phyloP scores from a whole-genome alignment of 2,888 invertebrate genomes.

The Nephrotoma flavescens region DNA sequence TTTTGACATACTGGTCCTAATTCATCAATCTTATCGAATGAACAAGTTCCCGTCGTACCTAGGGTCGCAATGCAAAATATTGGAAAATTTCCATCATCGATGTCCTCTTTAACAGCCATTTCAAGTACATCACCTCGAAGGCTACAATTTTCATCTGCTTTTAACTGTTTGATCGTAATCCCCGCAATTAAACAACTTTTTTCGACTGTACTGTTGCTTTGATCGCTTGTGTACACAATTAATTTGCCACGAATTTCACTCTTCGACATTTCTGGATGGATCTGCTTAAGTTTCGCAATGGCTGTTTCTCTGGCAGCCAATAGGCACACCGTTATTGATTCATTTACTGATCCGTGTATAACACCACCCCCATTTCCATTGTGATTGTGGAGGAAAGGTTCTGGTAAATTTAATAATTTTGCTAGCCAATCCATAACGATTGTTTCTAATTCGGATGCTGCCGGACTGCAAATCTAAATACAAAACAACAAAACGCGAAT shows the following conservation, averaged over 20 bases:
- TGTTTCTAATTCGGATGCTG: slow-evolving; percentile 74
- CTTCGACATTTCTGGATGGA: slow-evolving; percentile 45
- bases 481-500: slow-evolving; percentile 8
- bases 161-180: slow-evolving; percentile 57
- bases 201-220: slow-evolving; percentile 83
- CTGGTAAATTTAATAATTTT: slow-evolving; percentile 59
- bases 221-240: slow-evolving; percentile 70
- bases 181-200: slow-evolving; percentile 70
- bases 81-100: slow-evolving; percentile 7
- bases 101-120: slow-evolving; percentile 5
- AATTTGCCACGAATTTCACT: slow-evolving; percentile 51
- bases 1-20: slow-evolving; percentile 1
- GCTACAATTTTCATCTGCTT: slow-evolving; percentile 36
- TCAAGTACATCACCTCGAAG: slow-evolving; percentile 4
- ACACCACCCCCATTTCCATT: slow-evolving; percentile 61
- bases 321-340: slow-evolving; percentile 6
- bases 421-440: slow-evolving; percentile 79
- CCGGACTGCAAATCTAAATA: slow-evolving; percentile 51
- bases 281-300: slow-evolving; percentile 38
- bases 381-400: slow-evolving; percentile 51
- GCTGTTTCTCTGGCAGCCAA: slow-evolving; percentile 35
- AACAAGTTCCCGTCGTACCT: slow-evolving; percentile 9
- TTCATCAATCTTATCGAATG: slow-evolving; percentile 8
- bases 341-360: slow-evolving; percentile 35
- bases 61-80: slow-evolving; percentile 6